These are phyloP conservation scores for Sarcophaga bullata DNA, from an alignment of 1,140 invertebrate genomes.

Conservation along the genomic window DNA sequence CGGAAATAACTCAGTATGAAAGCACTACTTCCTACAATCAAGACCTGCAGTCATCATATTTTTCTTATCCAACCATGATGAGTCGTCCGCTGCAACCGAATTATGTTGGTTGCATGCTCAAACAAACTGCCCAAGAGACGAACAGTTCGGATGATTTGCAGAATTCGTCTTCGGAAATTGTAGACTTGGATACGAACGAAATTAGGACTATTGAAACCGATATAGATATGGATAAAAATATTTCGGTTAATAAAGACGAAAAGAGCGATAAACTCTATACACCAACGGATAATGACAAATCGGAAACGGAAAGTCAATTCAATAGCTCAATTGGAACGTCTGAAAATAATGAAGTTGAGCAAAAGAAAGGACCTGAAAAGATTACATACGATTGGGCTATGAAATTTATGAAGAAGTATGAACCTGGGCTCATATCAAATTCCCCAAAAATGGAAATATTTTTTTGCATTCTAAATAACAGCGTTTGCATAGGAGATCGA, in stretches of 20 bases:
- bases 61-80: slow-evolving; percentile 40
- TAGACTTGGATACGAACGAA: slow-evolving; percentile 71
- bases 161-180: slow-evolving; percentile 66
- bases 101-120: slow-evolving; percentile 54
- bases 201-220: slow-evolving; percentile 69
- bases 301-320: slow-evolving; percentile 43
- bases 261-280: slow-evolving; percentile 49
- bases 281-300: slow-evolving; percentile 13
- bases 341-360: slow-evolving; percentile 46
- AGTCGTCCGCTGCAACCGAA: slow-evolving; percentile 54
- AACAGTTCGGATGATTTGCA: slow-evolving; percentile 50
- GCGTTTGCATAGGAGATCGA: slow-evolving; percentile 86
- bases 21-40: slow-evolving; percentile 18
- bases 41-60: slow-evolving; percentile 34
- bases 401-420: slow-evolving; percentile 87
- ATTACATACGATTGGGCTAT: slow-evolving; percentile 89
- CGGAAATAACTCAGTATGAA: slow-evolving; percentile 22
- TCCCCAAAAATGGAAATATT: slow-evolving; percentile 96
- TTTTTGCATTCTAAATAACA: slow-evolving; percentile 92
- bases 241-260: slow-evolving; percentile 47
- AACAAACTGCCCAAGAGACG: slow-evolving; percentile 49
- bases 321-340: slow-evolving; percentile 25
- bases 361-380: slow-evolving; percentile 69
- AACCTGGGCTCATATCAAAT: slow-evolving; percentile 89
- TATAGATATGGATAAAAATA: slow-evolving; percentile 53